These are phyloP conservation scores for Rhinolophus ferrumequinum DNA, from an alignment of 2,113 vertebrate genomes.

Conservation along the genomic window DNA sequence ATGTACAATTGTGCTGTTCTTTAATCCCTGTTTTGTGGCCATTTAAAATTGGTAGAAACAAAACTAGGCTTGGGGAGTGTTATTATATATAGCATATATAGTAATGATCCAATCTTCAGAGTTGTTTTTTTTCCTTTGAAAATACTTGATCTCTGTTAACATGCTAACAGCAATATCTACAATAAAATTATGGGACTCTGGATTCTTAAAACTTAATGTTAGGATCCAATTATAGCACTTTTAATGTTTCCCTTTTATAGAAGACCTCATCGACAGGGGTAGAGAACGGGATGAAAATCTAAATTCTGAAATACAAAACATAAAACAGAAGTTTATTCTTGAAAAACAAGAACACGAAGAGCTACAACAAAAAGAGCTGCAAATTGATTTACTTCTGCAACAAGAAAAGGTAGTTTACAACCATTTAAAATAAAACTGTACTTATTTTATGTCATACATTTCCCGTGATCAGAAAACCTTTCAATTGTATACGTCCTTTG, in stretches of 20 bases:
- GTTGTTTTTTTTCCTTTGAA: not conserved
- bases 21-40: not conserved
- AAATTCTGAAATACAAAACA: constrained; percentile 84
- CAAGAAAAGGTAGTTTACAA: constrained; percentile 89
- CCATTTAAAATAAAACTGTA: not conserved
- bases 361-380: constrained; percentile 85
- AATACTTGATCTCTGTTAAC: not conserved
- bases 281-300: constrained; percentile 84
- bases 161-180: not conserved
- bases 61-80: not conserved
- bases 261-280: constrained; percentile 77
- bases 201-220: not conserved
- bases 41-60: not conserved
- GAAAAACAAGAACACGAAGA: constrained; percentile 82
- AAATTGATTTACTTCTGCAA: constrained; percentile 83
- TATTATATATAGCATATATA: not conserved
- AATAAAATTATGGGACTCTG: not conserved
- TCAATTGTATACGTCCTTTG: not conserved
- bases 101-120: not conserved
- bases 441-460: not conserved
- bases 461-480: not conserved
- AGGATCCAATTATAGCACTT: not conserved
- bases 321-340: constrained; percentile 84
- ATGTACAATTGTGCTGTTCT: not conserved
- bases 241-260: constrained; percentile 67